Conservation (phyloP, 2,888 invertebrate species). For the Agrochola lota region DNA sequence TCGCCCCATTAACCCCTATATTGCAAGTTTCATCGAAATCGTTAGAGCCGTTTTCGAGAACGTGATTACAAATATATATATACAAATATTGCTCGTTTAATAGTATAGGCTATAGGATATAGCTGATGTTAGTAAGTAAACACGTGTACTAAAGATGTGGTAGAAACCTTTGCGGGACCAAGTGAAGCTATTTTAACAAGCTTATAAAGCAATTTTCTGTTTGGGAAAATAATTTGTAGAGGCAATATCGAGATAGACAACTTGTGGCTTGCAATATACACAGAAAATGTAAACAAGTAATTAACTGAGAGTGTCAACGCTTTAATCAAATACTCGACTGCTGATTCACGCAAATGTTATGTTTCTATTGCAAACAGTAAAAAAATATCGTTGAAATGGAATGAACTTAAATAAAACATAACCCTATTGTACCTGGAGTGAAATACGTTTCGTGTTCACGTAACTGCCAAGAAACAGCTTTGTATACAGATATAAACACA, state of each 20-base stretch:
- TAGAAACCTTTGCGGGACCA: conserved; percentile 62
- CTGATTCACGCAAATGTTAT: conserved; percentile 46
- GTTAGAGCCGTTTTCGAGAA: too few relatives aligned
- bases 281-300: conserved; percentile 39
- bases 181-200: conserved; percentile 69
- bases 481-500: conserved; percentile 2
- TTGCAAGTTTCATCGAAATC: too few relatives aligned
- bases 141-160: conserved; percentile 37
- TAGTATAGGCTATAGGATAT: neutral
- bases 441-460: conserved; percentile 27
- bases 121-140: conserved; percentile 16
- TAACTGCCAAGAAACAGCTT: conserved; percentile 29
- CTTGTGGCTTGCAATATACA: conserved; percentile 29
- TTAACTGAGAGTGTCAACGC: conserved; percentile 21
- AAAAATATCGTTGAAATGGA: conserved; percentile 15
- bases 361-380: conserved; percentile 29
- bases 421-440: conserved; percentile 6
- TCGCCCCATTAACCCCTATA: too few relatives aligned
- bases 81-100: too few relatives aligned
- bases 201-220: conserved; percentile 71
- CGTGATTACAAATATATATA: too few relatives aligned
- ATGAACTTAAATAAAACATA: conserved; percentile 33
- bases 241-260: conserved; percentile 48
- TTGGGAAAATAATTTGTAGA: conserved; percentile 61
- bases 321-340: conserved; percentile 30